These are phyloP conservation scores for Trichoplusia ni DNA, from an alignment of 1,140 invertebrate genomes.

Conservation along the genomic window DNA sequence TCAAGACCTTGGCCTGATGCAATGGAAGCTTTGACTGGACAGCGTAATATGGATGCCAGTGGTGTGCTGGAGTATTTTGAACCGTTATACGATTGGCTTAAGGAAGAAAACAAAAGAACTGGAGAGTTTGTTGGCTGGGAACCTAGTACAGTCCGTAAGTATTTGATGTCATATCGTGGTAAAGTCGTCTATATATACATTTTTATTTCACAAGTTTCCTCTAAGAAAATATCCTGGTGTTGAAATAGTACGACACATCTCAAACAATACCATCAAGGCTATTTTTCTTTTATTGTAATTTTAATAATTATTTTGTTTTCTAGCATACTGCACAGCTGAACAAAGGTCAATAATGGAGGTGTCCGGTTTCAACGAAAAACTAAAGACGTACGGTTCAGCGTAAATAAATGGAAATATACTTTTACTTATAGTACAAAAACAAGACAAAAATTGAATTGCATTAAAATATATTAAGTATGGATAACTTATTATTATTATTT, in stretches of 20 bases:
- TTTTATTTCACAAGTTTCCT: background rate
- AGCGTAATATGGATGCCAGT: conserved; percentile 87
- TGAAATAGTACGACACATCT: too few species aligned
- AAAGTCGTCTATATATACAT: background rate
- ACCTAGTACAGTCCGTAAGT: conserved; percentile 75
- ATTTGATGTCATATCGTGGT: background rate
- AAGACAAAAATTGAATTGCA: too few species aligned
- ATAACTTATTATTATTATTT: too few species aligned
- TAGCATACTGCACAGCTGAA: conserved; percentile 63
- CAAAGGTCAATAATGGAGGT: conserved; percentile 55
- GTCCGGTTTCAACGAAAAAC: conserved; percentile 47
- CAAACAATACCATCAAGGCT: too few species aligned
- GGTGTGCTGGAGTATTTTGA: conserved; percentile 90
- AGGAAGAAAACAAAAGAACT: conserved; percentile 87
- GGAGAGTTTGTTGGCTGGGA: conserved; percentile 91
- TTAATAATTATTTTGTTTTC: conserved; percentile 35
- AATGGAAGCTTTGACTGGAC: conserved; percentile 90
- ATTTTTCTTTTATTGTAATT: background rate
- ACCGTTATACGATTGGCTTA: conserved; percentile 89
- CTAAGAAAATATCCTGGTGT: too few species aligned
- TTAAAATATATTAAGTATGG: too few species aligned
- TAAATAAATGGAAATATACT: background rate
- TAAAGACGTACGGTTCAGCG: conserved; percentile 42
- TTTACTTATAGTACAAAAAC: background rate
- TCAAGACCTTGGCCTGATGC: conserved; percentile 92